phyloP scores from a whole-genome alignment of 2,113 vertebrate species.

The Recurvirostra avosetta region DNA sequence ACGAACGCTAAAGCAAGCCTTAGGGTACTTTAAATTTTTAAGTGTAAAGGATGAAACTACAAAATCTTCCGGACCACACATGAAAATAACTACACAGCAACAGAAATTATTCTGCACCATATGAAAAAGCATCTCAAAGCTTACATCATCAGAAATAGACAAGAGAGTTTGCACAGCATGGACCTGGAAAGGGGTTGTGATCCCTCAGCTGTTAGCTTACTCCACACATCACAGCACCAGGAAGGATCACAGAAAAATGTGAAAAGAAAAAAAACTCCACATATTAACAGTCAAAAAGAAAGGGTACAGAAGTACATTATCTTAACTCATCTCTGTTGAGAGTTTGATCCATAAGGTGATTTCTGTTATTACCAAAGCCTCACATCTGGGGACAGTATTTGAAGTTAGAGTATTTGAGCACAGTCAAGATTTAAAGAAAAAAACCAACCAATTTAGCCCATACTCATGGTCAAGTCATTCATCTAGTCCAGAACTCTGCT shows the following conservation, averaged over 20 bases:
- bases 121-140: background rate
- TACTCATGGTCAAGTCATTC: background rate
- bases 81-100: background rate
- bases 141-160: background rate
- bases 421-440: background rate
- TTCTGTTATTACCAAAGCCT: background rate
- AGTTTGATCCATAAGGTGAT: background rate
- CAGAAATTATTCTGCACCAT: background rate
- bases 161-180: background rate
- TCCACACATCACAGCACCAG: background rate
- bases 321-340: background rate
- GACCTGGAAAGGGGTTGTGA: background rate
- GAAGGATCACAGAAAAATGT: background rate
- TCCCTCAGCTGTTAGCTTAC: background rate
- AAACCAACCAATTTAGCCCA: background rate
- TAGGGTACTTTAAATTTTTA: background rate
- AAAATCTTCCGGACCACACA: background rate
- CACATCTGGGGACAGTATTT: background rate
- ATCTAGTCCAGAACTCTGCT: background rate
- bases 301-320: background rate
- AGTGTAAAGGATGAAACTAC: background rate
- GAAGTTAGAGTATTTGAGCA: background rate
- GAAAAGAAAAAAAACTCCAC: background rate
- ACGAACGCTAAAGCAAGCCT: background rate
- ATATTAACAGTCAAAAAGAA: background rate